A percentile compares a stretch with the other conserved stretches of the same genome.
Conservation (phyloP, 53 echinoderm and acorn worm species). For the Antedon mediterranea region DNA sequence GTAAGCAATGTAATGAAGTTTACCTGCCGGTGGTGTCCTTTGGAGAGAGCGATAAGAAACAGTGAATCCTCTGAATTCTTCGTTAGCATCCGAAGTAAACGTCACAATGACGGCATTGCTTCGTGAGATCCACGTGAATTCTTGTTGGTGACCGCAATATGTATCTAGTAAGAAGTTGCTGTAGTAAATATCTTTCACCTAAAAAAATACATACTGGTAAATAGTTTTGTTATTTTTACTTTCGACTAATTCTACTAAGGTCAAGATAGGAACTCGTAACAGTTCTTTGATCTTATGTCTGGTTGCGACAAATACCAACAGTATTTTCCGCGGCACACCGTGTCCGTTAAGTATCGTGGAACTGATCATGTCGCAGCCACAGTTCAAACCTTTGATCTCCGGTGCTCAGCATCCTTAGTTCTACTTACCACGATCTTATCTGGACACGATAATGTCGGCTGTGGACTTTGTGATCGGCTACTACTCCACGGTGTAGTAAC, state of each 20-base stretch:
- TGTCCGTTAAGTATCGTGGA: no score
- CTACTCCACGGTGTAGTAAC: neutral
- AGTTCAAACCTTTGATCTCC: no score
- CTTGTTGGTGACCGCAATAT: conserved; percentile 46
- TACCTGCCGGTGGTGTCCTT: conserved; percentile 26
- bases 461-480: neutral
- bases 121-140: conserved; percentile 37
- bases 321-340: no score
- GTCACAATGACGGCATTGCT: conserved; percentile 35
- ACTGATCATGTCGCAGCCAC: no score
- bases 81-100: conserved; percentile 25
- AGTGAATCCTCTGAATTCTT: conserved; percentile 42
- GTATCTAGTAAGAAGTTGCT: conserved; percentile 2
- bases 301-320: no score
- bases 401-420: neutral
- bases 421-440: neutral
- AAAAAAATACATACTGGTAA: neutral
- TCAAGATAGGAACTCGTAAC: no score
- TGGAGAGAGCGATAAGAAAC: conserved; percentile 31
- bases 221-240: no score
- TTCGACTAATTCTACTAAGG: no score
- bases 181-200: conserved; percentile 23
- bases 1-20: no score
- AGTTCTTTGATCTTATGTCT: no score
- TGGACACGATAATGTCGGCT: neutral